Evolutionary conservation across 2,888 invertebrate species (phyloP), one percentile per base, ranked within the genome.

Genomic region (Epirrhoe alternata): DNA sequence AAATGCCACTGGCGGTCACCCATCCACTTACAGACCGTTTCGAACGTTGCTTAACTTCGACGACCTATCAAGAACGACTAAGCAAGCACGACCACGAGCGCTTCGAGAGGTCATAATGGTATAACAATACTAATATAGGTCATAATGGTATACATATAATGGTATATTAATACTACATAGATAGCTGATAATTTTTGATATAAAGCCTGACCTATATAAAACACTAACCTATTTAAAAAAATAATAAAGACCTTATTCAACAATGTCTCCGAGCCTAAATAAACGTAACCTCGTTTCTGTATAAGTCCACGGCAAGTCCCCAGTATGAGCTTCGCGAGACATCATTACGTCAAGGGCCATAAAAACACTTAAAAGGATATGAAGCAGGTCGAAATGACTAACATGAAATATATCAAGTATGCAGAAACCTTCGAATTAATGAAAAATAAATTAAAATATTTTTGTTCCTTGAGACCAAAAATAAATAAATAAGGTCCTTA

Each of bases 331-430:
- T 24, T 16, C 14, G 59, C 14, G 35, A 47, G 62, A 38, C 61
- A 62, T 57, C 50, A 49, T 58, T 53, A 58, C 57, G 33, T 53
- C 52, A 63, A 63, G 52, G 47, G 45, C 42, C 33, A 57, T 63
- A 14, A 61, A 38, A 49, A n/a, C 31, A 31, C 47, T n/a, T 17
- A 38, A 33, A 59, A 50, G 57, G 38, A 49, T 50, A 47, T 56
- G 56, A 57, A 57, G 33, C 49, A 12, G 49, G 31, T 55, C 42
- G 24, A 24, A 24, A 55, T 24, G 55, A 55, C 42, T 42, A n/a
- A 42, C 42, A 31, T 31, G 57, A 57, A 35, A 50, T 35, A 31
- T 31, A 6, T 31, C 31, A 42, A 7, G 7, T 42, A 42, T 42
- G 24, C 24, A 55, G 12, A 55, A 6, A 38, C 17, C 12, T 38